phyloP scores from a whole-genome alignment of 2,888 invertebrate species.

The Drosophila longiperda region DNA sequence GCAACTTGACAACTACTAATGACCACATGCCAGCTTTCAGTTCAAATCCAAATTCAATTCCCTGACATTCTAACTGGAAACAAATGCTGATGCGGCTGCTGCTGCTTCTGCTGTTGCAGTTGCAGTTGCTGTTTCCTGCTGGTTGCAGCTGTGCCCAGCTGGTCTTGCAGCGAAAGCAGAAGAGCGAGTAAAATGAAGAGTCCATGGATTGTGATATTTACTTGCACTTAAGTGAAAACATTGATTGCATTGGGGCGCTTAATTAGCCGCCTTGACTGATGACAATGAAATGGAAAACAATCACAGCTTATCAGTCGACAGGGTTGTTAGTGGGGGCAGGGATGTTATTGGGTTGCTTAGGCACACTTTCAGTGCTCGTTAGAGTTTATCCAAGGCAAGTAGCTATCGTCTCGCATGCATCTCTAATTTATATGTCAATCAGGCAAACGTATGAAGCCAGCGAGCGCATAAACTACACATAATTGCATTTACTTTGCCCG shows the following conservation, averaged over 20 bases:
- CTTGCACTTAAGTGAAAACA: conserved; percentile 80
- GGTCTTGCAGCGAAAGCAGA: conserved; percentile 7
- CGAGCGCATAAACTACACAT: conserved; percentile 77
- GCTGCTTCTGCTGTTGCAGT: conserved; percentile 22
- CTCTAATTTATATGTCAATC: conserved; percentile 79
- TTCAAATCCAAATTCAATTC: conserved; percentile 31
- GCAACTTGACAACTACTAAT: conserved; percentile 72
- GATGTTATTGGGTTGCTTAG: not conserved
- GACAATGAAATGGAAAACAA: conserved; percentile 77
- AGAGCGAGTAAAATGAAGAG: conserved; percentile 8
- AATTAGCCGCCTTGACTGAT: conserved; percentile 62
- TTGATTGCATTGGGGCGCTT: conserved; percentile 51
- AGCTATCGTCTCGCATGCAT: conserved; percentile 75
- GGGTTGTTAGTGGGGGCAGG: not conserved
- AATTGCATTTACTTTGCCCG: conserved; percentile 74
- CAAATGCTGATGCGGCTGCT: conserved; percentile 53
- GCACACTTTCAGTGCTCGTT: conserved; percentile 77
- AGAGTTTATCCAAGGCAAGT: conserved; percentile 38
- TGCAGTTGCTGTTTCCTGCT: conserved; percentile 25
- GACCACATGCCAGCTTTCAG: conserved; percentile 54
- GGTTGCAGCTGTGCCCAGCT: conserved; percentile 54
- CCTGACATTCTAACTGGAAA: conserved; percentile 66
- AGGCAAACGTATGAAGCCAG: conserved; percentile 73
- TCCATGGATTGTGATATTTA: conserved; percentile 57
- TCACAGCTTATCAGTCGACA: conserved; percentile 57